Percentiles rank a stretch among this genome's conserved stretches.
phyloP scores from a whole-genome alignment of 2,888 invertebrate genomes.

The Drosophila dives region DNA sequence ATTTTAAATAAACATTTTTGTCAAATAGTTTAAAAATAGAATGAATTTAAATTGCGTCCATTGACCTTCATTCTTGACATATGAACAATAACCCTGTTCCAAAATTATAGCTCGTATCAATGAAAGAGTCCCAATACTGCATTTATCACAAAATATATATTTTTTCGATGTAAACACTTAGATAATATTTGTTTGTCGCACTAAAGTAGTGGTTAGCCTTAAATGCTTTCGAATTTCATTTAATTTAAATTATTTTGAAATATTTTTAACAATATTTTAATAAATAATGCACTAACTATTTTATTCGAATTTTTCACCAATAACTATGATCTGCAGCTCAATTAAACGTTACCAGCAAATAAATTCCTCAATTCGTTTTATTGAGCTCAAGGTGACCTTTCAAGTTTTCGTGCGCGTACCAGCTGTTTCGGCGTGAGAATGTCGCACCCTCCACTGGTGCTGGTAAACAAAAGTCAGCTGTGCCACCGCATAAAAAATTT shows the following conservation, averaged over 20 bases:
- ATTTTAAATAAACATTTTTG: constrained; percentile 31
- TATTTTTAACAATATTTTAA: constrained; percentile 6
- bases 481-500: not conserved
- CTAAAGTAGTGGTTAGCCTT: not conserved
- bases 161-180: constrained; percentile 40
- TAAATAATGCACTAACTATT: constrained; percentile 32
- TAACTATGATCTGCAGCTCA: constrained; percentile 41
- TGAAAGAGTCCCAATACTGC: not conserved
- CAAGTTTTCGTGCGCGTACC: constrained; percentile 65
- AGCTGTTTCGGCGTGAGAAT: constrained; percentile 60
- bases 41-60: constrained; percentile 32
- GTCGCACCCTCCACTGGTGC: constrained; percentile 51
- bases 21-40: constrained; percentile 40
- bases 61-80: constrained; percentile 48
- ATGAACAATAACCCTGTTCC: not conserved
- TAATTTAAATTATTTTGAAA: not conserved
- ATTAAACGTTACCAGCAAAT: constrained; percentile 65
- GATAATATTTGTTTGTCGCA: constrained; percentile 41
- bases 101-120: not conserved
- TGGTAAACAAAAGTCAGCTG: constrained; percentile 75
- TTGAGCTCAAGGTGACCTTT: constrained; percentile 81
- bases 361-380: constrained; percentile 63
- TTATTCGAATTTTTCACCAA: constrained; percentile 33
- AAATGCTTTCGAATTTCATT: not conserved
- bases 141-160: not conserved